Evolutionary conservation across 2,888 invertebrate species (phyloP).

Genomic region (Sturmia bella): DNA sequence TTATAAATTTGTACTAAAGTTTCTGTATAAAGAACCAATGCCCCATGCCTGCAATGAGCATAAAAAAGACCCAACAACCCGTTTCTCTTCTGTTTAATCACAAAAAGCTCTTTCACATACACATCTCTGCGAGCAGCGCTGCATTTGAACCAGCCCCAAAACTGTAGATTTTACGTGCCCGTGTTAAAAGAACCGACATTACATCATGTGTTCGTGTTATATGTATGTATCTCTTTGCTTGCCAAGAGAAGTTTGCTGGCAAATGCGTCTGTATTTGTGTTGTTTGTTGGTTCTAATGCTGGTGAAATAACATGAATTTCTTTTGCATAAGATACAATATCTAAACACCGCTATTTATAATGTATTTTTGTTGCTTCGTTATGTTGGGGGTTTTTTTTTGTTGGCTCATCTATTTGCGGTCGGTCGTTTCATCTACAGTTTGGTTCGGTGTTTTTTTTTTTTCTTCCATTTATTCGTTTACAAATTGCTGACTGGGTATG

Average conservation of each 20-base stretch:
- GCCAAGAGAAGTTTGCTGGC: constrained; percentile 18
- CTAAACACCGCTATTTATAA: neutral
- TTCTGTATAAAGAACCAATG: no score
- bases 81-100: no score
- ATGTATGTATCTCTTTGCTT: neutral
- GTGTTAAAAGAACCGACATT: constrained; percentile 14
- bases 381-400: constrained; percentile 1
- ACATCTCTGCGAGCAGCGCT: constrained; percentile 6
- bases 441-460: constrained; percentile 20
- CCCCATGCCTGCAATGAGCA: no score
- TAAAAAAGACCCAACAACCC: no score
- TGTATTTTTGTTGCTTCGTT: constrained; percentile 32
- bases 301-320: constrained; percentile 49
- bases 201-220: constrained; percentile 19
- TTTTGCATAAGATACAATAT: constrained; percentile 37
- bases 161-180: constrained; percentile 17
- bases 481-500: constrained; percentile 77
- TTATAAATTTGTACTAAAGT: no score
- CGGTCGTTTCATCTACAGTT: constrained; percentile 42
- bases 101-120: neutral
- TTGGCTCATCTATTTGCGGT: constrained; percentile 32
- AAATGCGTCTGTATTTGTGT: constrained; percentile 32
- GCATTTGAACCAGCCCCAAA: constrained; percentile 49
- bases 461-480: constrained; percentile 50
- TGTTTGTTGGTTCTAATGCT: constrained; percentile 30